Conservation (phyloP, 2,797 vertebrate genomes). For the Sebastes trivittatus region DNA sequence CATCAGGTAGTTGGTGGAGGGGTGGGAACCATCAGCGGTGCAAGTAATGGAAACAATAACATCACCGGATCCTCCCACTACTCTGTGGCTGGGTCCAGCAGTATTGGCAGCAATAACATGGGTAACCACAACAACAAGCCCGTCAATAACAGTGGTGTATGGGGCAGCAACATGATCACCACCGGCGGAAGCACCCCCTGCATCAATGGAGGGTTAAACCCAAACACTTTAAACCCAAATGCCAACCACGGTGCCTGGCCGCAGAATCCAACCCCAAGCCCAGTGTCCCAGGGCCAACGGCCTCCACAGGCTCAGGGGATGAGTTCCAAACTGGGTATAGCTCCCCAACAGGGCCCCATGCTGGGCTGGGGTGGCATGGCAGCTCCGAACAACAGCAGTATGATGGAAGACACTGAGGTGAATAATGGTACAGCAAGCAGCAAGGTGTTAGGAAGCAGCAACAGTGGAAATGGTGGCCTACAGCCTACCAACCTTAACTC, state of each 20-base stretch:
- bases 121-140: slow-evolving; percentile 89
- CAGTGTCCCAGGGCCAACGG: slow-evolving; percentile 86
- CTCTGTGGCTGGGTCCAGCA: slow-evolving; percentile 73
- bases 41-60: slow-evolving; percentile 83
- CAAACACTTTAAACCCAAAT: slow-evolving; percentile 96
- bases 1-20: slow-evolving; percentile 72
- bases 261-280: slow-evolving; percentile 80
- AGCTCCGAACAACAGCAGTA: slow-evolving; percentile 82
- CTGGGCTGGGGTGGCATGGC: slow-evolving; percentile 92
- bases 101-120: slow-evolving; percentile 92
- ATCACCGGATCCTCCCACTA: slow-evolving; percentile 76
- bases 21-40: slow-evolving; percentile 76
- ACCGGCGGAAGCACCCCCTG: slow-evolving; percentile 80
- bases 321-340: slow-evolving; percentile 87
- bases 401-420: slow-evolving; percentile 86
- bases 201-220: slow-evolving; percentile 92
- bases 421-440: slow-evolving; percentile 91
- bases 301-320: slow-evolving; percentile 91
- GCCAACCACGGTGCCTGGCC: slow-evolving; percentile 97
- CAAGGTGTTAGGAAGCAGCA: slow-evolving; percentile 87
- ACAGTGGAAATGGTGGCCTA: slow-evolving; percentile 87
- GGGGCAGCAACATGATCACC: slow-evolving; percentile 81
- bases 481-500: slow-evolving; percentile 96
- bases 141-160: slow-evolving; percentile 80
- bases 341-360: slow-evolving; percentile 86